Conservation (phyloP, 2,888 invertebrate genomes). For the Dione juno region DNA sequence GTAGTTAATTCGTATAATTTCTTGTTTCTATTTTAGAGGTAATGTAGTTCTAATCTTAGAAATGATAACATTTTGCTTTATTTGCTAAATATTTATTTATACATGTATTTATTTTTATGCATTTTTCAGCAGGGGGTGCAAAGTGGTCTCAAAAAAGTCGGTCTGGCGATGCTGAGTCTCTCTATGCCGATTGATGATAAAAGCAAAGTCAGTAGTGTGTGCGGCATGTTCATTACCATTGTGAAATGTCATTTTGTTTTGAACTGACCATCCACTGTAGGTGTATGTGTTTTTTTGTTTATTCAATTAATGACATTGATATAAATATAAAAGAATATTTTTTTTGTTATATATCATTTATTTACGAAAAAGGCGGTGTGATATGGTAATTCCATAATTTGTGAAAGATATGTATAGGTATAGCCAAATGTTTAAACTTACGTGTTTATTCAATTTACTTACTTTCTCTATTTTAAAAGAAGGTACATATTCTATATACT, state of each 20-base stretch:
- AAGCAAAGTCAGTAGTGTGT: constrained; percentile 73
- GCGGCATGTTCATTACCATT: constrained; percentile 51
- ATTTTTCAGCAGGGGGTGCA: constrained; percentile 69
- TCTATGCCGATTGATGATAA: constrained; percentile 67
- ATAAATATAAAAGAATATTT: too few species aligned
- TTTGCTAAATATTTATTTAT: constrained; percentile 21
- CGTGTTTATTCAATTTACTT: too few species aligned
- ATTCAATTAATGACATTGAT: neutral
- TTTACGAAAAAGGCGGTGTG: too few species aligned
- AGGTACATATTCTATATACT: too few species aligned
- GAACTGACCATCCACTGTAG: constrained; percentile 12
- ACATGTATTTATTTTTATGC: constrained; percentile 44
- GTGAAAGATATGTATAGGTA: too few species aligned
- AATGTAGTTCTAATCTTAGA: neutral
- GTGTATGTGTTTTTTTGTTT: neutral
- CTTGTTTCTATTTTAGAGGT: neutral
- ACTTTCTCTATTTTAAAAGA: too few species aligned
- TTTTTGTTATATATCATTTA: neutral
- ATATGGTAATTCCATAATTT: too few species aligned
- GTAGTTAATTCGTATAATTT: neutral
- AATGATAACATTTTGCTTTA: neutral
- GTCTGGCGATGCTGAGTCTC: constrained; percentile 73
- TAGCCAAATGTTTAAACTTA: too few species aligned
- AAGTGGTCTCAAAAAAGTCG: constrained; percentile 70
- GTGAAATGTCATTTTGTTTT: constrained; percentile 9